Evolutionary conservation across 2,797 vertebrate species (phyloP), one percentile per base, ranked within the genome.

Genomic region (Menidia menidia): DNA sequence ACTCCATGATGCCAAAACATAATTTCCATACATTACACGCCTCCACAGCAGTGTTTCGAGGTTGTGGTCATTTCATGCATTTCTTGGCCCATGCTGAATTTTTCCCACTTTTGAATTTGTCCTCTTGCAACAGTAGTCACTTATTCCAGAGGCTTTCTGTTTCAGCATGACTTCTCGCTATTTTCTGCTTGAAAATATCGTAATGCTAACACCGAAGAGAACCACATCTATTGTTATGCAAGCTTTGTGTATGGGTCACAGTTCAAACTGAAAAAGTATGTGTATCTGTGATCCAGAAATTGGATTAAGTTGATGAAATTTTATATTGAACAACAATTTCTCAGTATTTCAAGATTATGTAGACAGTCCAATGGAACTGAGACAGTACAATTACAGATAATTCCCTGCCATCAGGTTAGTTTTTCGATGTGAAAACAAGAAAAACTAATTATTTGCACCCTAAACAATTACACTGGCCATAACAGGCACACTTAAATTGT

Each of bases 371-470:
- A 9, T 53, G 42, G 41, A 53, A 74, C 47, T 81, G 30, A 59
- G 33, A 66, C 55, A 47, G 61, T 11, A 59, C 55, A 64, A 54
- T 52, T 19, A 72, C 55, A 59, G 14, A 71, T 58, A 15, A 66
- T 59, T 64, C 65, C 73, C 33, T 1, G 12, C 8, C 44, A 66
- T 62, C 32, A 19, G 15, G 14, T 45, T 77, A 15, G 67, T 86
- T 73, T 81, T 63, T 70, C 65, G 52, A 48, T 18, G 13, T 41
- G 60, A 33, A 73, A 78, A 73, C 25, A 25, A 25, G 71, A 54
- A 68, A 78, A 88, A 77, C 52, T 75, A 60, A 67, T 60, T 25
- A 58, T 77, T 84, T 87, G 81, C 80, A 79, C 77, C 35, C 73
- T 71, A 78, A 43, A 57, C 72, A 86, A 84, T 83, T 86, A 80